phyloP scores from a whole-genome alignment of 2,797 vertebrate species.

The Capromys pilorides region DNA sequence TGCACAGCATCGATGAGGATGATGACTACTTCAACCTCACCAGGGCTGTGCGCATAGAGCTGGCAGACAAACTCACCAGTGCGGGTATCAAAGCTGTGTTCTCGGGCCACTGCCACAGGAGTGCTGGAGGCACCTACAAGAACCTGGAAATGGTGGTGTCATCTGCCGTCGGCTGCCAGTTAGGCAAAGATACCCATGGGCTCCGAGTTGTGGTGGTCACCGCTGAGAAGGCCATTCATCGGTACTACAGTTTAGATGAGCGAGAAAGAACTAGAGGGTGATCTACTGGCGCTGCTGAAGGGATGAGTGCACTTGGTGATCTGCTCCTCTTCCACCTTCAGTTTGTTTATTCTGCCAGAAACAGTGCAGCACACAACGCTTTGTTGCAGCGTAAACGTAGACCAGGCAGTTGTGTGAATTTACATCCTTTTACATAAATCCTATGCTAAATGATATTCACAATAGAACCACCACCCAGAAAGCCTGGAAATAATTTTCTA shows the following conservation, averaged over 20 bases:
- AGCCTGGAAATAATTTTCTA: constrained; percentile 34
- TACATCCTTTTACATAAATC: too few species aligned
- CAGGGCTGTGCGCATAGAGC: constrained; percentile 85
- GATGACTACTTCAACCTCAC: constrained; percentile 95
- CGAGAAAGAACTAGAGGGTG: constrained; percentile 87
- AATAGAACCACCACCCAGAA: too few species aligned
- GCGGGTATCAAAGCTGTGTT: too few species aligned
- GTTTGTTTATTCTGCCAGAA: background rate
- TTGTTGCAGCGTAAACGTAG: constrained; percentile 37
- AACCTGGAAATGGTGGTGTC: too few species aligned
- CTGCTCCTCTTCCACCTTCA: too few species aligned
- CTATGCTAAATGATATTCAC: too few species aligned
- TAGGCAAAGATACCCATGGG: constrained; percentile 93
- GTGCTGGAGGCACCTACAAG: too few species aligned
- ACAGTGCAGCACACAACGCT: background rate
- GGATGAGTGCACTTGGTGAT: constrained; percentile 49
- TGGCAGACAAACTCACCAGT: constrained; percentile 90
- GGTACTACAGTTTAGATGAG: constrained; percentile 92
- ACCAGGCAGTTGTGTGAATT: too few species aligned
- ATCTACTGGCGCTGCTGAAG: constrained; percentile 87
- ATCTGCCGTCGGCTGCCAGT: constrained; percentile 96
- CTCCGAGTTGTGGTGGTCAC: constrained; percentile 94
- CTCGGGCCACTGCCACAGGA: too few species aligned
- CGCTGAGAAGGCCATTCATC: constrained; percentile 89
- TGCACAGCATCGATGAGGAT: constrained; percentile 90